phyloP scores from a whole-genome alignment of 2,797 vertebrate species.

The Hapalemur alaotrensis region DNA sequence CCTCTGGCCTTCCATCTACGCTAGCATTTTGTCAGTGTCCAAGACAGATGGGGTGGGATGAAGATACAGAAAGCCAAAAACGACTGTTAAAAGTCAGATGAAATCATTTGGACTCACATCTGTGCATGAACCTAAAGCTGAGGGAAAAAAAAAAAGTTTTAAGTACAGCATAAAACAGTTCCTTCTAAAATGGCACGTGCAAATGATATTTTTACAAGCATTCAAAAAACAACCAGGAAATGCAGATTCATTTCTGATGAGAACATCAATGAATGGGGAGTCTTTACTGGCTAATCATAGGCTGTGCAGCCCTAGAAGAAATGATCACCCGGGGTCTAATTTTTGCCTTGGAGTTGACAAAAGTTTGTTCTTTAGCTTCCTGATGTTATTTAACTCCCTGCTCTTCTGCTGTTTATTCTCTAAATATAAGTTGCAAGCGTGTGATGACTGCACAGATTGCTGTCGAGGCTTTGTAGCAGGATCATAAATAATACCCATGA shows the following conservation, averaged over 20 bases:
- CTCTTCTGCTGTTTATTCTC: slow-evolving; percentile 56
- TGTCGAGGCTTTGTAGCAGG: slow-evolving; percentile 9
- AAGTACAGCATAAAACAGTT: background rate
- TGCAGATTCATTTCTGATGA: slow-evolving; percentile 26
- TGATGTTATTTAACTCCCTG: background rate
- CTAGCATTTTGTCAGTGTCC: background rate
- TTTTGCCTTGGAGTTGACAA: slow-evolving; percentile 18
- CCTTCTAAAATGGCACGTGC: background rate
- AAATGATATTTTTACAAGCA: background rate
- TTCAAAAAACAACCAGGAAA: slow-evolving; percentile 29
- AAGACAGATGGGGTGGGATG: background rate
- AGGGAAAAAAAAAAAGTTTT: background rate
- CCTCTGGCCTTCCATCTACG: background rate
- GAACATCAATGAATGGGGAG: background rate
- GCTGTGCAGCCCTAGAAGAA: slow-evolving; percentile 24
- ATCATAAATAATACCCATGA: slow-evolving; percentile 66
- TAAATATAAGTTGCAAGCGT: slow-evolving; percentile 58
- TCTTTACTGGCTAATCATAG: slow-evolving; percentile 11
- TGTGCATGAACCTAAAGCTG: background rate
- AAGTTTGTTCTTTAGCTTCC: slow-evolving; percentile 45
- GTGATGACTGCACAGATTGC: slow-evolving; percentile 38
- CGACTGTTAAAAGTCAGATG: background rate
- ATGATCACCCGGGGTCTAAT: slow-evolving; percentile 47
- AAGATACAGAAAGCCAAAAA: background rate
- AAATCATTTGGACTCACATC: background rate